A percentile compares a stretch with the other conserved stretches of the same genome.
Evolutionary conservation across 2,113 vertebrate species (phyloP).

Genomic region (Grammomys surdaster): DNA sequence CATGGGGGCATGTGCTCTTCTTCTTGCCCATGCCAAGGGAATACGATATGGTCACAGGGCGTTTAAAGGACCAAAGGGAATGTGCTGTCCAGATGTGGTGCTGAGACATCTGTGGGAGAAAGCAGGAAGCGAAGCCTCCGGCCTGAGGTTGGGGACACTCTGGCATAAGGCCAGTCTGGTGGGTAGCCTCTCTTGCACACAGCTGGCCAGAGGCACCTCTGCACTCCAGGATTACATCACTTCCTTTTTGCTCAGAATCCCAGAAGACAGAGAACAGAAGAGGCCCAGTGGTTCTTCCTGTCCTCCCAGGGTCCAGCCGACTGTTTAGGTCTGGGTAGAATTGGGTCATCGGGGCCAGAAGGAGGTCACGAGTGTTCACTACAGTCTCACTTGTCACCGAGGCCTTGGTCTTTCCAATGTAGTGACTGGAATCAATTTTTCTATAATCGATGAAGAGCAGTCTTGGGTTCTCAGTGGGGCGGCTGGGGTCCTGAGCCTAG

Average conservation of each 20-base stretch:
- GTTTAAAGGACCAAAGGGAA: conserved; percentile 31
- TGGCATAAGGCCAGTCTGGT: not conserved
- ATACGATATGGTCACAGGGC: not conserved
- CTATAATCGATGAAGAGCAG: conserved; percentile 6
- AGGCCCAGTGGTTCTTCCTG: not conserved
- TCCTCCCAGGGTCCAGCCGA: not conserved
- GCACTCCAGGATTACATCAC: not conserved
- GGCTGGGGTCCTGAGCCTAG: not conserved
- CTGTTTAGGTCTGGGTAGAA: not conserved
- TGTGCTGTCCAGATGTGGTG: not conserved
- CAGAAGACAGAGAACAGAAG: not conserved
- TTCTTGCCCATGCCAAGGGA: not conserved
- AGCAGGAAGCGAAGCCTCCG: not conserved
- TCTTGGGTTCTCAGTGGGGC: not conserved
- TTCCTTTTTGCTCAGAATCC: conserved; percentile 66
- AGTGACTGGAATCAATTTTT: conserved; percentile 28
- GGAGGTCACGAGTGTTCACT: not conserved
- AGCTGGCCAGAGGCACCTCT: not conserved
- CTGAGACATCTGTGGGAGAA: not conserved
- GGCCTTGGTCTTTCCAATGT: not conserved
- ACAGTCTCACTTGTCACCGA: not conserved
- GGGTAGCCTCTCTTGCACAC: not conserved
- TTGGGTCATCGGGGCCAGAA: not conserved
- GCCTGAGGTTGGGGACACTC: not conserved
- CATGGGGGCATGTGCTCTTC: not conserved